phyloP scores from a whole-genome alignment of 1,140 invertebrate species.

The Bilobella aurantiaca region DNA sequence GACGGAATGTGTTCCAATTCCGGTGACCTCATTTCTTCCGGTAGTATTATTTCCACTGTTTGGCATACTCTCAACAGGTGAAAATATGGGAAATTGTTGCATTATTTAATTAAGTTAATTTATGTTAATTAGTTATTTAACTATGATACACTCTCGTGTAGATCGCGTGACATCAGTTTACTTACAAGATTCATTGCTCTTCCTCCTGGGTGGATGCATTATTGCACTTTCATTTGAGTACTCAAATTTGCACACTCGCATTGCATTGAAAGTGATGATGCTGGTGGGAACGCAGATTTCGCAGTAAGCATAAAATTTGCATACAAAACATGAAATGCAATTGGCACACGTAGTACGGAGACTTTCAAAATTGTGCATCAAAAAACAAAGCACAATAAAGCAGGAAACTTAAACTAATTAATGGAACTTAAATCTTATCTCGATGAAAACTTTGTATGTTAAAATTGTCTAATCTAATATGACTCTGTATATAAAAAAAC shows the following conservation, averaged over 20 bases:
- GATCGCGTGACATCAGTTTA: constrained; percentile 28
- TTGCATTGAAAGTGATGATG: constrained; percentile 68
- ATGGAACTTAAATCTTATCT: not conserved
- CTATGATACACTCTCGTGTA: no score
- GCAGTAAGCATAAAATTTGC: constrained; percentile 24
- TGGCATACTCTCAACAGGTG: constrained; percentile 47
- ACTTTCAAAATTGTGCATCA: not conserved
- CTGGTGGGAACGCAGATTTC: constrained; percentile 50
- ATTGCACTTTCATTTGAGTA: constrained; percentile 78
- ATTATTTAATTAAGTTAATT: not conserved
- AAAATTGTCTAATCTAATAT: not conserved
- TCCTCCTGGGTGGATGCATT: constrained; percentile 64
- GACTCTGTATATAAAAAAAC: no score
- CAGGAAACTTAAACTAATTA: not conserved
- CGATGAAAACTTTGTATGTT: not conserved
- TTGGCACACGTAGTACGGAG: not conserved
- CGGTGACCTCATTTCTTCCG: constrained; percentile 70
- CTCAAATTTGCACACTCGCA: constrained; percentile 68
- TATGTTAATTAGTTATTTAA: no score
- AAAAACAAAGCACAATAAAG: not conserved
- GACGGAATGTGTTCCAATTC: constrained; percentile 64
- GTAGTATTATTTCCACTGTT: constrained; percentile 68
- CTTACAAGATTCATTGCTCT: constrained; percentile 31
- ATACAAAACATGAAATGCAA: no score
- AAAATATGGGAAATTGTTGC: constrained; percentile 13